Evolutionary conservation across 2,888 invertebrate genomes (phyloP).

Genomic region (Adela reaumurella): DNA sequence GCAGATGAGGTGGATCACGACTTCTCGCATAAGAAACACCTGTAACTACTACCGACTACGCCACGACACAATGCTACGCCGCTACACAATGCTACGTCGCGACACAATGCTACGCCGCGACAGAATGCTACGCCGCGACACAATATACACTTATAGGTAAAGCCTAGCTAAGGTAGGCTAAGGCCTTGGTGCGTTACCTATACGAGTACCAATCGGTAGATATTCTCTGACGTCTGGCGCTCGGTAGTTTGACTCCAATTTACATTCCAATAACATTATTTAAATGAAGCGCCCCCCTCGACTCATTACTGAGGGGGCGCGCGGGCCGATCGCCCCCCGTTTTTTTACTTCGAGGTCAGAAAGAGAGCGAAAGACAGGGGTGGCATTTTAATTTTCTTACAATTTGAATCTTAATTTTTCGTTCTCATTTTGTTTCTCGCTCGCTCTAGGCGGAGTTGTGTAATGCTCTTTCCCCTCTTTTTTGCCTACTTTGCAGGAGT

Average conservation of each 20-base stretch:
- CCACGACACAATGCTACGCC: no score
- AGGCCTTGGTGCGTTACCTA: no score
- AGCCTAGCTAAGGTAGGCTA: no score
- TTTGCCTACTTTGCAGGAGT: slow-evolving; percentile 17
- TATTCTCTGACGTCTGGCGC: slow-evolving; percentile 5
- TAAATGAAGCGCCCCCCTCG: slow-evolving; percentile 9
- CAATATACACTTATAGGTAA: no score
- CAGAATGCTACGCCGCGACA: no score
- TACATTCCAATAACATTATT: slow-evolving; percentile 30
- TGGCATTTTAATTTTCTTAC: slow-evolving; percentile 57
- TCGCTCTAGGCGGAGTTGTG: slow-evolving; percentile 12
- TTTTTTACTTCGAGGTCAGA: slow-evolving; percentile 25
- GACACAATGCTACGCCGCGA: no score
- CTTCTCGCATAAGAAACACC: no score
- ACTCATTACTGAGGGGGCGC: not conserved
- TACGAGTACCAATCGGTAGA: not conserved
- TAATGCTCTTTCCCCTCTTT: slow-evolving; percentile 28
- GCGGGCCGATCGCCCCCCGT: slow-evolving; percentile 29
- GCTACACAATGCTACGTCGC: no score
- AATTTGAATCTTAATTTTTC: slow-evolving; percentile 57
- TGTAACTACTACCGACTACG: no score
- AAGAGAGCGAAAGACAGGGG: slow-evolving; percentile 17
- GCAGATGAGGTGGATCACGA: no score
- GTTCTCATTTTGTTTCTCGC: slow-evolving; percentile 28
- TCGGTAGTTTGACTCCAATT: slow-evolving; percentile 23